Evolutionary conservation across 2,888 invertebrate genomes (phyloP).

Genomic region (Drosophila affinis): DNA sequence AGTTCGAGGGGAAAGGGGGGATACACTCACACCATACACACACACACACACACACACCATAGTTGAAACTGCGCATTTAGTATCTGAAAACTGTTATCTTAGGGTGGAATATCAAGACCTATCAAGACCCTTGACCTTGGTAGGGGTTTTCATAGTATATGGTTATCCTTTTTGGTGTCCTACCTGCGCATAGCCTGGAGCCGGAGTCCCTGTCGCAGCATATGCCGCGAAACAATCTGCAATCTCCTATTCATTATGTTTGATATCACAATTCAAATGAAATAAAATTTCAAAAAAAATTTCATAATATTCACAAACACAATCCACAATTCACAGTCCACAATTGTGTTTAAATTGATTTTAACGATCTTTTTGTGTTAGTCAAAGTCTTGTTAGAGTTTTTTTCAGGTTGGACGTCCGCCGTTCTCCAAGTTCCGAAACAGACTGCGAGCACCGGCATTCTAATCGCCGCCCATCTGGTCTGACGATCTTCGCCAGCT

Average conservation of each 20-base stretch:
- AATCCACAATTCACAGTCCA: too few species aligned
- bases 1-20: background rate
- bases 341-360: background rate
- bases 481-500: slow-evolving; percentile 16
- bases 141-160: background rate
- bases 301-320: slow-evolving; percentile 20
- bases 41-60: background rate
- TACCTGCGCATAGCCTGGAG: slow-evolving; percentile 51
- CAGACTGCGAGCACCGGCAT: slow-evolving; percentile 27
- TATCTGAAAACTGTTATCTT: background rate
- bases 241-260: slow-evolving; percentile 51
- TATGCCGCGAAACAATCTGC: slow-evolving; percentile 38
- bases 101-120: background rate
- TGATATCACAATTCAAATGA: slow-evolving; percentile 19
- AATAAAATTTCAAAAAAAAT: too few species aligned
- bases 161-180: slow-evolving; percentile 7
- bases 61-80: background rate
- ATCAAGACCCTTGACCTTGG: slow-evolving; percentile 10
- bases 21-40: background rate
- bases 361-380: background rate
- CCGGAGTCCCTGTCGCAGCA: slow-evolving; percentile 34
- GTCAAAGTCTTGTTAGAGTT: background rate
- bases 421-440: slow-evolving; percentile 23
- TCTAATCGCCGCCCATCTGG: slow-evolving; percentile 3
- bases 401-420: slow-evolving; percentile 38